Percentiles rank a stretch among this genome's conserved stretches.
phyloP scores from a whole-genome alignment of 2,113 vertebrate species.

The Cheirogaleus medius region DNA sequence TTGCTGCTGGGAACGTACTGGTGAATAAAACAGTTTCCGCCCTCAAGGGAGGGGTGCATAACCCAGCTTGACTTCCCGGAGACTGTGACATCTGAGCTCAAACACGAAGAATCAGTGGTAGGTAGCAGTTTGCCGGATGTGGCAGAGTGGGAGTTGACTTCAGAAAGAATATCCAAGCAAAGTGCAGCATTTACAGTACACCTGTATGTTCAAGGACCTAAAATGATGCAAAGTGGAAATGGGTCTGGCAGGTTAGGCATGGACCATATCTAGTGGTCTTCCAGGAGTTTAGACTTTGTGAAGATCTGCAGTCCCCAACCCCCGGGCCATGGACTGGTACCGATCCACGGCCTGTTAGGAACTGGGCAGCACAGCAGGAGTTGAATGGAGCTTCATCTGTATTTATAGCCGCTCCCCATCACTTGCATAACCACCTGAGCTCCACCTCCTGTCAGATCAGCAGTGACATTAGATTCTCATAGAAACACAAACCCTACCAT shows the following conservation, averaged over 20 bases:
- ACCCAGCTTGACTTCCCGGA: neutral
- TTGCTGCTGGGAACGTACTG: neutral
- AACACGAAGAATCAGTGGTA: neutral
- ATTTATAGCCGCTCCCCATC: no score
- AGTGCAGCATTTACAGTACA: neutral
- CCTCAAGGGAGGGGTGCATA: neutral
- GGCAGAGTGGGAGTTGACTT: neutral
- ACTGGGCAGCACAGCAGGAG: no score
- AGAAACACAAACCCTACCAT: no score
- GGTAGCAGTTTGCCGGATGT: neutral
- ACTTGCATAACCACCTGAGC: no score
- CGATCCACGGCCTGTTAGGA: no score
- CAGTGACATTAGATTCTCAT: no score
- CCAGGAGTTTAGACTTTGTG: neutral
- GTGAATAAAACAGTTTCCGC: neutral
- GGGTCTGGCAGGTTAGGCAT: neutral
- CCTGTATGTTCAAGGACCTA: neutral
- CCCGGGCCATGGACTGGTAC: no score
- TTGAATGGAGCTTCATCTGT: no score
- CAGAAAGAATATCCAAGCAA: neutral
- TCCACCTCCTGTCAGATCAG: no score
- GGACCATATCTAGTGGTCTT: neutral
- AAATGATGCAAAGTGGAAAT: neutral
- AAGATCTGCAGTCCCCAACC: no score
- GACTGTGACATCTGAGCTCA: neutral